phyloP scores from a whole-genome alignment of 1,140 invertebrate genomes.

The Apis florea region DNA sequence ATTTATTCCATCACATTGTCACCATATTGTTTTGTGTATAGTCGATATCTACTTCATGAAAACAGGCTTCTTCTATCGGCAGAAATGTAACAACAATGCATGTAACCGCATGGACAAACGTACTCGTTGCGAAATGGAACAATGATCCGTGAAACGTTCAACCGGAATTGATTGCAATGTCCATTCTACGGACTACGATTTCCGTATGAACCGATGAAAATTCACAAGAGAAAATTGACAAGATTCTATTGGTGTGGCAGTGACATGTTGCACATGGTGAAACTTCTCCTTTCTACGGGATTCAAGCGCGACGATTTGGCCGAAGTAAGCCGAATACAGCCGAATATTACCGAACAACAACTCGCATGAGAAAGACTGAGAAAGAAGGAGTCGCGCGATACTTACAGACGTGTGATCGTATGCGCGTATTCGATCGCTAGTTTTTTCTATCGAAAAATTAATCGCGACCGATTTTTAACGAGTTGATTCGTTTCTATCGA shows the following conservation, averaged over 20 bases:
- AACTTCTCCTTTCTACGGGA: conserved; percentile 43
- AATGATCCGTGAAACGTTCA: conserved; percentile 28
- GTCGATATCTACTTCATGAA: not conserved
- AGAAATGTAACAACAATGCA: conserved; percentile 28
- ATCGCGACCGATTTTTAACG: not conserved
- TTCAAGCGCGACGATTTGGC: not conserved
- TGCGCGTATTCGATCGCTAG: not conserved
- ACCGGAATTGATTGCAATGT: not conserved
- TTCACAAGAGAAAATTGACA: not conserved
- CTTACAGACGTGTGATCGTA: conserved; percentile 3
- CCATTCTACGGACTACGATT: not conserved
- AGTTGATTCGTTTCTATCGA: not conserved
- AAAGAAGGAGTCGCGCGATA: conserved; percentile 23
- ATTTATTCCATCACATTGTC: not conserved
- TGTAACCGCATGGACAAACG: not conserved
- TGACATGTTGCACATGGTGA: not conserved
- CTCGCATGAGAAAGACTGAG: conserved; percentile 20
- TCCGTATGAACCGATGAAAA: not conserved
- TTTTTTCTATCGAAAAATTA: not conserved
- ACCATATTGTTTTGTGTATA: not conserved
- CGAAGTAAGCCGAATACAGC: conserved; percentile 8
- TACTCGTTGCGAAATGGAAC: conserved; percentile 6
- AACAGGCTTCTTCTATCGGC: not conserved
- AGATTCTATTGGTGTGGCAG: not conserved
- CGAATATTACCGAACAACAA: not conserved